These are phyloP conservation scores for Eretmocerus hayati DNA, from an alignment of 2,888 invertebrate species.

Conservation along the genomic window DNA sequence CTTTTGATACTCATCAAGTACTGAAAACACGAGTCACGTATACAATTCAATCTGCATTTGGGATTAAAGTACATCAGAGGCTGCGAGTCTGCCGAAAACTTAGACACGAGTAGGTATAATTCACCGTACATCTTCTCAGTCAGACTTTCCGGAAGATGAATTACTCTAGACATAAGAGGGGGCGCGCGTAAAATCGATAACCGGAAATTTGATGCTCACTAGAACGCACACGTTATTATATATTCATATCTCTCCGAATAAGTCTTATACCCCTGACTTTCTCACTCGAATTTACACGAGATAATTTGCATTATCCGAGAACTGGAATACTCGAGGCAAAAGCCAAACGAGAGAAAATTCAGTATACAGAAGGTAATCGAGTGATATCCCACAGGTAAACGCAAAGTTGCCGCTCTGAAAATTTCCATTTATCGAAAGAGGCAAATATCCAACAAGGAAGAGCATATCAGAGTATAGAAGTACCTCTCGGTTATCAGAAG, in stretches of 20 bases:
- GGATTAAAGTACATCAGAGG: too few relatives aligned
- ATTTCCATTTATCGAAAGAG: conserved; percentile 16
- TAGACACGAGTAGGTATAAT: neutral
- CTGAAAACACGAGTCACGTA: neutral
- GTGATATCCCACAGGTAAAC: too few relatives aligned
- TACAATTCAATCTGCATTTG: neutral
- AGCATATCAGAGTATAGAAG: too few relatives aligned
- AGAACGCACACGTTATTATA: neutral
- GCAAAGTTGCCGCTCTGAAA: conserved; percentile 10
- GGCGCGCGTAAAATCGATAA: conserved; percentile 3
- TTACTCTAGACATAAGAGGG: neutral
- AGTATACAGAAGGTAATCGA: too few relatives aligned
- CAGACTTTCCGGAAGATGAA: neutral
- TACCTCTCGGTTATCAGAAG: too few relatives aligned
- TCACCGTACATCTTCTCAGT: too few relatives aligned
- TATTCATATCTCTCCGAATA: too few relatives aligned
- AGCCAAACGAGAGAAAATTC: too few relatives aligned
- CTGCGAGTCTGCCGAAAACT: neutral
- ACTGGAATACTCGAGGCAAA: too few relatives aligned
- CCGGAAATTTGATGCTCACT: conserved; percentile 5
- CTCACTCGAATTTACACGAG: conserved; percentile 7
- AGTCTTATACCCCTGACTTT: neutral
- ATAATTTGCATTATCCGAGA: conserved; percentile 19
- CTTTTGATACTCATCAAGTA: too few relatives aligned
- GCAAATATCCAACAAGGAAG: neutral